Evolutionary conservation across 2,888 invertebrate species (phyloP).

Genomic region (Ormyrus rosae): DNA sequence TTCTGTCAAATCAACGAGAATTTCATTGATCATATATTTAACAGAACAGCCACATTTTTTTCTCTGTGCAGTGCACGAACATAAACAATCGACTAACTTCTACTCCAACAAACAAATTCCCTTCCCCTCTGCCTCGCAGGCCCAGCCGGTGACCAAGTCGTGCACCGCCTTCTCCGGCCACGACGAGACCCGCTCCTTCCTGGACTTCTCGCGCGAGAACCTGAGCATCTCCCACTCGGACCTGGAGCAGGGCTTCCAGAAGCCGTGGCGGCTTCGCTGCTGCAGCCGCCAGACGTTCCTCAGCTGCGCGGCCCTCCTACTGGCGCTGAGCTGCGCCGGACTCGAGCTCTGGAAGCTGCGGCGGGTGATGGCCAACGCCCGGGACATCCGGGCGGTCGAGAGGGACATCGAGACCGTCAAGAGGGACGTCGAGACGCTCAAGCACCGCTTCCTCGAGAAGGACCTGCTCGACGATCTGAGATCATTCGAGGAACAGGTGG

Average conservation of each 20-base stretch:
- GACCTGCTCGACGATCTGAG: constrained; percentile 70
- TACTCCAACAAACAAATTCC: background rate
- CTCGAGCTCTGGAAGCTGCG: constrained; percentile 69
- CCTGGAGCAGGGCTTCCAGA: constrained; percentile 68
- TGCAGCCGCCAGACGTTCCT: constrained; percentile 62
- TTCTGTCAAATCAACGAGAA: no score
- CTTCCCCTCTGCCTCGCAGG: background rate
- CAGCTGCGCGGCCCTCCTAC: constrained; percentile 63
- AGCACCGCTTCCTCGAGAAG: constrained; percentile 68
- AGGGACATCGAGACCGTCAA: constrained; percentile 68
- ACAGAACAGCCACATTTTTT: no score
- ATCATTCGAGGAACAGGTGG: constrained; percentile 72
- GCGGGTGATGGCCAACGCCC: constrained; percentile 62
- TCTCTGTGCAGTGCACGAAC: no score
- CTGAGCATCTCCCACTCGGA: constrained; percentile 70
- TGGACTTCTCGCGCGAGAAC: constrained; percentile 71
- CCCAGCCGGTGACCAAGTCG: background rate
- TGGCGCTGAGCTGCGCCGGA: constrained; percentile 66
- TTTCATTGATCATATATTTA: no score
- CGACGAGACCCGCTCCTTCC: constrained; percentile 69
- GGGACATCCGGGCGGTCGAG: constrained; percentile 67
- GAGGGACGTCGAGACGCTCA: constrained; percentile 68
- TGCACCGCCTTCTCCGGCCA: background rate
- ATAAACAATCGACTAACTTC: background rate
- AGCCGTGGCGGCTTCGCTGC: background rate